Evolutionary conservation across 2,113 vertebrate species (phyloP).

Genomic region (Emberiza fucata): DNA sequence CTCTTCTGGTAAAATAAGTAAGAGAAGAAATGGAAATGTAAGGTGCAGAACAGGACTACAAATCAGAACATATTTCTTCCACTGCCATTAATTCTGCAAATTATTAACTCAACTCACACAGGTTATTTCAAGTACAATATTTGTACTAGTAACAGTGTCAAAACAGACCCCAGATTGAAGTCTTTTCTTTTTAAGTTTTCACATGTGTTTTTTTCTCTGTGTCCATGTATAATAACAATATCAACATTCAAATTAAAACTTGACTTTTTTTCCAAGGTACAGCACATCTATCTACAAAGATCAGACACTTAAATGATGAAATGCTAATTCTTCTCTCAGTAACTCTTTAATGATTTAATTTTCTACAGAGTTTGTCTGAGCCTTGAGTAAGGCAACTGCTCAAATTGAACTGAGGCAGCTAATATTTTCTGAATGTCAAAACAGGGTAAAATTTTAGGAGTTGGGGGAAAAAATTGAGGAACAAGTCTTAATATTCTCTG

Average conservation of each 20-base stretch:
- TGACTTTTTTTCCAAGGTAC: not conserved
- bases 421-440: not conserved
- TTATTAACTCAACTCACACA: not conserved
- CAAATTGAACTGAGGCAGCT: not conserved
- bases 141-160: conserved; percentile 4
- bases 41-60: not conserved
- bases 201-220: not conserved
- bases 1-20: not conserved
- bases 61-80: not conserved
- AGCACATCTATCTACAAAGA: not conserved
- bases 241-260: not conserved
- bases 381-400: not conserved
- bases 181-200: not conserved
- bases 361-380: not conserved
- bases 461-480: not conserved
- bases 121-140: not conserved
- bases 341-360: not conserved
- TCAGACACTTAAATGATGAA: not conserved
- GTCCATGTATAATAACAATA: not conserved
- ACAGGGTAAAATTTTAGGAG: not conserved
- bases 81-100: not conserved
- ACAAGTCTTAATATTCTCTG: not conserved
- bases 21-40: not conserved
- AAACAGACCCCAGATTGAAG: conserved; percentile 23
- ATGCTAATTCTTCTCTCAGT: not conserved